A percentile compares a stretch with the other conserved stretches of the same genome.
Evolutionary conservation across 2,888 invertebrate genomes (phyloP).

Genomic region (Campopleginae sp.): DNA sequence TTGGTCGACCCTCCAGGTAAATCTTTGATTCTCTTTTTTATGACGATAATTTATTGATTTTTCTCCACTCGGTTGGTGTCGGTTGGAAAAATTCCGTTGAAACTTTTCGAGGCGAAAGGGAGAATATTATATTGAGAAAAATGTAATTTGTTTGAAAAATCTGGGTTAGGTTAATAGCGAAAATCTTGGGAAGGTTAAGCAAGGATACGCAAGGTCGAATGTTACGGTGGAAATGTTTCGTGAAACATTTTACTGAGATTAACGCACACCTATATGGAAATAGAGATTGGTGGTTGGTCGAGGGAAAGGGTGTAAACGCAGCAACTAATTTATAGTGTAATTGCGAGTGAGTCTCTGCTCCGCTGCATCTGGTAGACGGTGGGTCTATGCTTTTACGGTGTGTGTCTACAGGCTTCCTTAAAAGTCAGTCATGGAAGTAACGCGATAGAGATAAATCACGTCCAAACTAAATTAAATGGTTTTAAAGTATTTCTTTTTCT

Average conservation of each 20-base stretch:
- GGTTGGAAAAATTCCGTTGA: background rate
- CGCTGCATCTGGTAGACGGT: constrained; percentile 50
- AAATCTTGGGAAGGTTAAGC: constrained; percentile 7
- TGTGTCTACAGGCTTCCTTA: constrained; percentile 25
- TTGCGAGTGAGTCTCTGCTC: constrained; percentile 60
- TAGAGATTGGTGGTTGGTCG: constrained; percentile 16
- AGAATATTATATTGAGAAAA: background rate
- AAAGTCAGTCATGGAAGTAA: background rate
- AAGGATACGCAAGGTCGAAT: constrained; percentile 10
- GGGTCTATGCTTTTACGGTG: constrained; percentile 43
- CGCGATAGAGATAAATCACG: background rate
- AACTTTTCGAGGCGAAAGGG: background rate
- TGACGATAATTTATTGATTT: too few relatives aligned
- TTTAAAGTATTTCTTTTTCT: background rate
- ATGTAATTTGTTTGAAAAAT: background rate
- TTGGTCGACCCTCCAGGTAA: too few relatives aligned
- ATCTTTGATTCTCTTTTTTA: too few relatives aligned
- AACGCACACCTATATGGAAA: constrained; percentile 30
- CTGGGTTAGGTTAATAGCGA: background rate
- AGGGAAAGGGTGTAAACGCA: constrained; percentile 41
- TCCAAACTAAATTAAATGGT: background rate
- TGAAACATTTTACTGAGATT: constrained; percentile 25
- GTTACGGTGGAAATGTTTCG: constrained; percentile 19
- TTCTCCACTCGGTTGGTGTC: too few relatives aligned
- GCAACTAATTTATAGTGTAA: constrained; percentile 64